These are phyloP conservation scores for Carettochelys insculpta DNA, from an alignment of 2,113 vertebrate species.

Conservation along the genomic window DNA sequence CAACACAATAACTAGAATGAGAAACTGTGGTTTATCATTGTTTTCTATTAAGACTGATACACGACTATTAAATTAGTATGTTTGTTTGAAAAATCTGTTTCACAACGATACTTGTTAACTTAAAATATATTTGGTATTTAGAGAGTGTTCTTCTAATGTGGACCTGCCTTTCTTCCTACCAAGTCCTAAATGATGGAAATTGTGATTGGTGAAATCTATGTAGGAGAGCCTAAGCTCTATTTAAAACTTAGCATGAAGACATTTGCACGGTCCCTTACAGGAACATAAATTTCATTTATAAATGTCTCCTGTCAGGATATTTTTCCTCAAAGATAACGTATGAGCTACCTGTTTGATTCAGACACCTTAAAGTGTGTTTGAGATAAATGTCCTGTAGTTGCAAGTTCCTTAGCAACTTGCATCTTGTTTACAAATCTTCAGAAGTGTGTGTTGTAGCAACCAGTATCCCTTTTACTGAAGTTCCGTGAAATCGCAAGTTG, in stretches of 20 bases:
- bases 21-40: neutral
- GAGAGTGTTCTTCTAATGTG: neutral
- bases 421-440: slow-evolving; percentile 1
- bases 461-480: neutral
- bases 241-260: neutral
- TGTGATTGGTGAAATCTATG: neutral
- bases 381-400: neutral
- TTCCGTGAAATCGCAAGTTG: neutral
- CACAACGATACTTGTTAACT: neutral
- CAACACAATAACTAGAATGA: neutral
- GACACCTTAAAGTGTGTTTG: neutral
- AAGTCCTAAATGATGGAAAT: neutral
- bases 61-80: neutral
- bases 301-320: neutral
- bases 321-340: neutral
- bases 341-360: neutral
- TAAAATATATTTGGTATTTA: neutral
- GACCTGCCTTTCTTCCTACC: neutral
- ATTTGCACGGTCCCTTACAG: neutral
- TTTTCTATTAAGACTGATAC: neutral
- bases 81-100: neutral
- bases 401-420: slow-evolving; percentile 35
- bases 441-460: neutral
- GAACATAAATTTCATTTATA: neutral
- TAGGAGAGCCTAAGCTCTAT: neutral